These are phyloP conservation scores for Sylvietta virens DNA, from an alignment of 2,113 vertebrate genomes.

Conservation along the genomic window DNA sequence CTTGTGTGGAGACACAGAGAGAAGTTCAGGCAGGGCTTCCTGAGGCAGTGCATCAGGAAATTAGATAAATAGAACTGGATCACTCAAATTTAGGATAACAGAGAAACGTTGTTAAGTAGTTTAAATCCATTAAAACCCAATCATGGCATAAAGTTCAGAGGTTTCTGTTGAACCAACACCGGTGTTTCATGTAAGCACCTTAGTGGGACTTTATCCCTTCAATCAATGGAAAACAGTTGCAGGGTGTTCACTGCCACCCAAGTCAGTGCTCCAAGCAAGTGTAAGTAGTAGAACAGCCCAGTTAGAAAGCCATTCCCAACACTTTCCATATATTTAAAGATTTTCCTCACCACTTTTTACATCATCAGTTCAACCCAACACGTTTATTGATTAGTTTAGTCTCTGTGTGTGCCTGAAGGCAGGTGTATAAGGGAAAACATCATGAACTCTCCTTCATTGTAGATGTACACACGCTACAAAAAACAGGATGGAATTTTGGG, in stretches of 20 bases:
- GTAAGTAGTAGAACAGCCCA: neutral
- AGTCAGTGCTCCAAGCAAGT: neutral
- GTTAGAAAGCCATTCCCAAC: neutral
- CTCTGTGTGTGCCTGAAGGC: neutral
- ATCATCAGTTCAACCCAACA: neutral
- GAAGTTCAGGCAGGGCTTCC: neutral
- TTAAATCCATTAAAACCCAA: neutral
- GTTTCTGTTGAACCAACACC: neutral
- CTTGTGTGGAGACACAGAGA: neutral
- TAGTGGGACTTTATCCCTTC: neutral
- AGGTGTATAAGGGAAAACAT: neutral
- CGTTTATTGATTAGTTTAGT: neutral
- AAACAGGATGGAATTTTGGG: neutral
- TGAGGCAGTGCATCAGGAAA: neutral
- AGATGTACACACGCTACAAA: accelerated
- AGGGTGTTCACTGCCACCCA: neutral
- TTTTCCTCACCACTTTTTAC: neutral
- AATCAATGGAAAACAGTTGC: accelerated
- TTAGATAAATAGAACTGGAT: neutral
- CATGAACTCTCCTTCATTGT: neutral
- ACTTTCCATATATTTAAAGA: neutral
- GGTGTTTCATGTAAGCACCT: neutral
- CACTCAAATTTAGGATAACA: neutral
- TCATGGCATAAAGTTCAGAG: neutral
- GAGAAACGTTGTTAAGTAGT: neutral